phyloP scores from a whole-genome alignment of 2,113 vertebrate genomes.

The Alexandromys fortis region DNA sequence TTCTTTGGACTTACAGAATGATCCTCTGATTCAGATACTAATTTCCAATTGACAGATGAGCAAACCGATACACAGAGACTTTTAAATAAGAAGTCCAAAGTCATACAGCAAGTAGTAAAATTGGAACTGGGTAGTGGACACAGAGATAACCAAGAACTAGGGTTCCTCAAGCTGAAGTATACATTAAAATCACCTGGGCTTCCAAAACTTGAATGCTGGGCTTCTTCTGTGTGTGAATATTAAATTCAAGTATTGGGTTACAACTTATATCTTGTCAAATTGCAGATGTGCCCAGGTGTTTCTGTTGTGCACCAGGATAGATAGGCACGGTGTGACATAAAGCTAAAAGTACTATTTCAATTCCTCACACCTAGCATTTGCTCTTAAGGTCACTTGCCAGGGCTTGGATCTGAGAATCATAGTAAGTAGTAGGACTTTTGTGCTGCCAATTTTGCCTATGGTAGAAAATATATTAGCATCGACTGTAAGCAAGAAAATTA shows the following conservation, averaged over 20 bases:
- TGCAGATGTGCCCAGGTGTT: background rate
- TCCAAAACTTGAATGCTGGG: background rate
- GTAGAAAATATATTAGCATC: conserved; percentile 72
- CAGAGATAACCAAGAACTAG: background rate
- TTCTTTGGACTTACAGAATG: background rate
- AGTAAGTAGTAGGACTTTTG: background rate
- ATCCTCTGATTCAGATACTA: background rate
- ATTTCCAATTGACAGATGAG: background rate
- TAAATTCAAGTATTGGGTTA: background rate
- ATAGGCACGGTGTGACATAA: background rate
- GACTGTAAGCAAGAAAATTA: conserved; percentile 69
- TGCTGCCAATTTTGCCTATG: conserved; percentile 20
- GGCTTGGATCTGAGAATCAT: conserved; percentile 35
- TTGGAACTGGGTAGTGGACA: background rate
- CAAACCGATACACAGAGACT: background rate
- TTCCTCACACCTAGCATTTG: conserved; percentile 19
- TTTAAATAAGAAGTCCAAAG: background rate
- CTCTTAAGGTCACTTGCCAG: conserved; percentile 43
- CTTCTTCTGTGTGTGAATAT: background rate
- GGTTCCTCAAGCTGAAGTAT: background rate
- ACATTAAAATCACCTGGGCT: background rate
- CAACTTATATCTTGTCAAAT: background rate
- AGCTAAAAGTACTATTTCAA: background rate
- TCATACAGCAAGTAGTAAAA: background rate
- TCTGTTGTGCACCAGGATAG: background rate